Evolutionary conservation across 2,797 vertebrate species (phyloP).

Genomic region (Galago senegalensis): DNA sequence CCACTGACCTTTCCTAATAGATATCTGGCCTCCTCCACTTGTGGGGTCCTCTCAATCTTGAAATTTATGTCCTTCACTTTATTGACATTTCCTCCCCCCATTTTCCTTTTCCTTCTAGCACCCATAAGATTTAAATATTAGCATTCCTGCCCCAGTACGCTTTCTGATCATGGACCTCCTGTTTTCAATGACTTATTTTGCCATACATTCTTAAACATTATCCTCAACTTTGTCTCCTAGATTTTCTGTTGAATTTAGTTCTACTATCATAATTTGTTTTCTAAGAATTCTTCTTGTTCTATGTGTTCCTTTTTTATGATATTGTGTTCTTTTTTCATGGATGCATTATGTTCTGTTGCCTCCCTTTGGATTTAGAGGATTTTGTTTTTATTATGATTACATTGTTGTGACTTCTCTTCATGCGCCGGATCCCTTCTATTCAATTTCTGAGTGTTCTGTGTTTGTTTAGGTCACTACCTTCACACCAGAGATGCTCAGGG

Average conservation of each 20-base stretch:
- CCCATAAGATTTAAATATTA: neutral
- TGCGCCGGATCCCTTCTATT: rapidly evolving
- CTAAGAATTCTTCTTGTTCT: neutral
- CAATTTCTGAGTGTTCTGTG: neutral
- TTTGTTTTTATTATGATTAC: neutral
- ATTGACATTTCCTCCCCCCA: neutral
- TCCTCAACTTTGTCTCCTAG: neutral
- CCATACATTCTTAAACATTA: neutral
- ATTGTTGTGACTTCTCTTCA: neutral
- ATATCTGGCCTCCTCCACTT: neutral
- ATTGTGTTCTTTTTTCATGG: neutral
- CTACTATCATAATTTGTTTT: neutral
- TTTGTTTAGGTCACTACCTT: neutral
- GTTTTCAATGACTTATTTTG: neutral
- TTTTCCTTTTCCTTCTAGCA: neutral
- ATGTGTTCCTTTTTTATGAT: neutral
- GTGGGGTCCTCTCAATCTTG: neutral
- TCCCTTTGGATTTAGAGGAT: neutral
- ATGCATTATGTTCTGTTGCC: neutral
- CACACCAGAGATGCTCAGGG: neutral
- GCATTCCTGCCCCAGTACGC: neutral
- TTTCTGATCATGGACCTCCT: neutral
- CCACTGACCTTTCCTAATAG: neutral
- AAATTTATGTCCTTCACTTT: neutral
- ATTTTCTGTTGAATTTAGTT: neutral